Conservation (phyloP, 2,797 vertebrate genomes). For the Carcharodon carcharias region DNA sequence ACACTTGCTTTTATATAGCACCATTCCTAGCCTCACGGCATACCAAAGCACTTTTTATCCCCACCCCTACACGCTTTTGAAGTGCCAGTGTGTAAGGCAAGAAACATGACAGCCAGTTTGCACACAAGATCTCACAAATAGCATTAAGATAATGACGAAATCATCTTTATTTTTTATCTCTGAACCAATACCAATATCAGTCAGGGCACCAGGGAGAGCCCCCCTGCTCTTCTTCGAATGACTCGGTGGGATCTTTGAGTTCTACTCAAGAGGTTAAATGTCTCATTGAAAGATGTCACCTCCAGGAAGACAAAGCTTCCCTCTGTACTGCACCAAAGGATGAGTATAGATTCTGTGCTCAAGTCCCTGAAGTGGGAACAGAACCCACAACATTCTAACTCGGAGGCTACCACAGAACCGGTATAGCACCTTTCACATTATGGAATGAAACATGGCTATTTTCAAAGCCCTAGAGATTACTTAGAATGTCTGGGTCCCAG, state of each 20-base stretch:
- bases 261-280: background rate
- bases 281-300: background rate
- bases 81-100: background rate
- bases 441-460: background rate
- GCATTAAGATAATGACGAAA: background rate
- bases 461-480: background rate
- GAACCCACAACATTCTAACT: background rate
- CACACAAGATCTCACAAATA: background rate
- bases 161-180: background rate
- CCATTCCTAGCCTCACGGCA: no score
- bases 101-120: background rate
- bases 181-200: no score
- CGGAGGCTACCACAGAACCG: background rate
- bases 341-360: background rate
- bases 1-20: background rate
- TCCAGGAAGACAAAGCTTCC: background rate
- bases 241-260: background rate
- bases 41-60: background rate
- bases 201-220: background rate
- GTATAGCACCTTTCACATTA: background rate
- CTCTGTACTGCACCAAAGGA: background rate
- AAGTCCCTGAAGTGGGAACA: background rate
- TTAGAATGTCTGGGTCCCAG: background rate
- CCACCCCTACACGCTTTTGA: background rate
- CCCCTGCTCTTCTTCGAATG: background rate